Evolutionary conservation across 2,888 invertebrate genomes (phyloP), one percentile per base, ranked within the genome.

Genomic region (Xylocampa areola): DNA sequence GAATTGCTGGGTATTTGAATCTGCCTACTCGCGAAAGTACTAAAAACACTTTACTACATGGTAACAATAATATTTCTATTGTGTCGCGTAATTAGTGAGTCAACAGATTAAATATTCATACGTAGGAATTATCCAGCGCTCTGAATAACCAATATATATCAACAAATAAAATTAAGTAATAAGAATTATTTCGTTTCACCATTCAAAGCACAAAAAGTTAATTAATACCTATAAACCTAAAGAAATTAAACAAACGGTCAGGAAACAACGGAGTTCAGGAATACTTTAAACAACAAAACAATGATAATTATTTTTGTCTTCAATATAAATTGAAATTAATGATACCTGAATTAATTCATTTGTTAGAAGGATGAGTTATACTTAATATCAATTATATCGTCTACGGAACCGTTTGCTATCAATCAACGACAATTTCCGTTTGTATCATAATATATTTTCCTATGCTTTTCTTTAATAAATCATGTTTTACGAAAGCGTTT

Each of bases 281-380:
- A 48, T 14, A 48, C 14, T 23, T 43, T 17, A 8, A 25, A 37
- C 33, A 32, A 29, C 13, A 11, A 7, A 47, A 35, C 16, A 25
- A 16, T 13, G 25, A 36, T 45, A 17, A 21, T 32, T 14, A 14
- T 61, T 33, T 19, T 11, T 40, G 37, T 43, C 11, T 39, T 44
- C 23, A 21, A 27, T 29, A 23, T 32, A 65, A 68, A 73, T 75
- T 73, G 44, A 75, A 74, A 77, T 70, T 50, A 73, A 81, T 74
- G 53, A n/a, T 54, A 71, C 52, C 68, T 68, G 50, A 39, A 39
- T 63, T 68, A 60, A 65, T 73, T 73, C 50, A 65, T 74, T 57
- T 70, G 33, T 33, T 54, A 72, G 73, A 64, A 54, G 68, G 52
- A 68, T 68, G 67, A 77, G 50, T 68, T 68, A 68, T 72, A n/a